A percentile compares a stretch with the other conserved stretches of the same genome.
phyloP scores from a whole-genome alignment of 2,113 vertebrate species.

The Saccopteryx bilineata region DNA sequence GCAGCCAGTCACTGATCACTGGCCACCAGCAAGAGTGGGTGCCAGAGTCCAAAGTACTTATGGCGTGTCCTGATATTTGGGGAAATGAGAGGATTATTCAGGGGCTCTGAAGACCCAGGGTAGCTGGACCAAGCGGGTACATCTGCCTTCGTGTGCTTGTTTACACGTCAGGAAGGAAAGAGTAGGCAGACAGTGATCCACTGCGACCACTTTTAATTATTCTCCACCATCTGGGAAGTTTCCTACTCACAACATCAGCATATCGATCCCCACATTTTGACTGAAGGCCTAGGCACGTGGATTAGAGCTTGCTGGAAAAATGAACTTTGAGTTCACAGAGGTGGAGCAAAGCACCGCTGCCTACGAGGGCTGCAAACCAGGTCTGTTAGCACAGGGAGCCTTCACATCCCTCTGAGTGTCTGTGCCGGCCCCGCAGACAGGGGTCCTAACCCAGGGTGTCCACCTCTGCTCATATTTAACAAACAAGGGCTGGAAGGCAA shows the following conservation, averaged over 20 bases:
- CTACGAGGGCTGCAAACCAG: neutral
- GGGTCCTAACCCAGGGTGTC: neutral
- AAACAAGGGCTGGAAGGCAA: neutral
- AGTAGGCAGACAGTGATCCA: neutral
- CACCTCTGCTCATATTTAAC: neutral
- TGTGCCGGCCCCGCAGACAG: neutral
- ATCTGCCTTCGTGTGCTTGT: neutral
- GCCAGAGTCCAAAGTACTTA: neutral
- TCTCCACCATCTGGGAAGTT: neutral
- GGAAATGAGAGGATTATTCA: constrained; percentile 3
- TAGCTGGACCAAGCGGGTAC: neutral
- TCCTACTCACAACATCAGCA: neutral
- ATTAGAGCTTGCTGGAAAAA: constrained; percentile 3
- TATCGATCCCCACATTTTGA: neutral
- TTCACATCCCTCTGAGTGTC: neutral
- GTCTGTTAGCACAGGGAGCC: neutral
- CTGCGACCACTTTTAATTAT: neutral
- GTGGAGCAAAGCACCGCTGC: neutral
- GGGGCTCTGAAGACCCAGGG: neutral
- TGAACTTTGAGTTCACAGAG: neutral
- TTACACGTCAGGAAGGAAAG: neutral
- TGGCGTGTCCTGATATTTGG: neutral
- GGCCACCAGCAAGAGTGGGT: neutral
- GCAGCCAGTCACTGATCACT: neutral
- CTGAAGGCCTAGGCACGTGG: neutral